Evolutionary conservation across 2,888 invertebrate genomes (phyloP).

Genomic region (Idaea straminata): DNA sequence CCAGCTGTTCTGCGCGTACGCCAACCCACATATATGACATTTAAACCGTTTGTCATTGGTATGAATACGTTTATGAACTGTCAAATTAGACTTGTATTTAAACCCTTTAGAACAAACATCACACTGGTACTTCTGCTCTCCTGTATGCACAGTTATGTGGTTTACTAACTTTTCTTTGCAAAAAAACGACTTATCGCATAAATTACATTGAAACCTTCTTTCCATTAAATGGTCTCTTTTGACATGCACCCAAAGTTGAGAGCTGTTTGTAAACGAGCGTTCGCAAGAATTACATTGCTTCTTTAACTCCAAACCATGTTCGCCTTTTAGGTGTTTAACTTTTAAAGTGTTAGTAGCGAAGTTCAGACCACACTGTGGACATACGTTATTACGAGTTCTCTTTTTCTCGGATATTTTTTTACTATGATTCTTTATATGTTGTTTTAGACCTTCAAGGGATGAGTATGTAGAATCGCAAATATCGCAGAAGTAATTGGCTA

Average conservation of each 20-base stretch:
- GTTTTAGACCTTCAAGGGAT: not conserved
- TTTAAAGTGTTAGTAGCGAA: slow-evolving; percentile 38
- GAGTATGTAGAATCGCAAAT: not conserved
- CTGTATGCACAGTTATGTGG: slow-evolving; percentile 44
- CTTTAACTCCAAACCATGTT: slow-evolving; percentile 34
- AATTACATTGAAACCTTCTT: slow-evolving; percentile 37
- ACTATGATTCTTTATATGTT: not conserved
- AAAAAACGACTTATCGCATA: slow-evolving; percentile 49
- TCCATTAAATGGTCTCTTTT: slow-evolving; percentile 49
- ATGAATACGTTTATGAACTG: slow-evolving; percentile 45
- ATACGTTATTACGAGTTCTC: not conserved
- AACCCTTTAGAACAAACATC: slow-evolving; percentile 45
- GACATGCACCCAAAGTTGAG: slow-evolving; percentile 34
- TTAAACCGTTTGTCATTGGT: slow-evolving; percentile 24
- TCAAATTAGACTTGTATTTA: slow-evolving; percentile 33
- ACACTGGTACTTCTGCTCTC: slow-evolving; percentile 39
- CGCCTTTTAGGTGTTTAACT: slow-evolving; percentile 38
- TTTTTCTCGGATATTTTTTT: not conserved
- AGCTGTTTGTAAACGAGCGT: slow-evolving; percentile 32
- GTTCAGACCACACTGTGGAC: slow-evolving; percentile 37
- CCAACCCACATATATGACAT: slow-evolving; percentile 32
- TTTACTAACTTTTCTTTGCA: slow-evolving; percentile 32
- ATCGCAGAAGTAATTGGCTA: not conserved
- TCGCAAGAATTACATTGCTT: slow-evolving; percentile 52
- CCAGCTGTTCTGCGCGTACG: slow-evolving; percentile 52